Base-by-base conservation (phyloP, 2,888 invertebrate species). In the Polymixis flavicincta region DNA sequence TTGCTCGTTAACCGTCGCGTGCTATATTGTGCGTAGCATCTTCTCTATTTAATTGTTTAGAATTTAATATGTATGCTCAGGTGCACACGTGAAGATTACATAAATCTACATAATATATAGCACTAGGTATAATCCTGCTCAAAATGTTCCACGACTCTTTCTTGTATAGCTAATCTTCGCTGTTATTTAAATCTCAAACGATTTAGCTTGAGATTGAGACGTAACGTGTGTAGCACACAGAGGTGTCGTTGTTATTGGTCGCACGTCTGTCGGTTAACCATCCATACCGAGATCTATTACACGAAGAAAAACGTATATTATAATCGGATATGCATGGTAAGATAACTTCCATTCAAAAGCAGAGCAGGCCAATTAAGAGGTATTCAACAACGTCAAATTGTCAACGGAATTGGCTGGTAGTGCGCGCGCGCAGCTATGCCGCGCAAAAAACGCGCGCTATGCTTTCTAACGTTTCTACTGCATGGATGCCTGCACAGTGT, bases 381-480 rank as follows among this genome's bases (percentile, higher is more conserved):
- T 72, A 85, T 86, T 78, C 78, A 78, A 48, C 59, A 76, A 76
- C 86, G 83, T 87, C 80, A 80, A 88, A 88, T 88, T 88, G 85
- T 85, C 85, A 88, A 84, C 82, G 83, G 84, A 86, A 85, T 82
- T 81, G 63, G 83, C 67, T 77, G 82, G 64, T 85, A 80, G 85
- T 76, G 85, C 82, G 83, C 66, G 78, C 81, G 87, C 89, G 88
- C 91, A 92, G 89, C 82, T 89, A 94, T 93, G 89, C 76, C 84
- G 86, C 82, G 85, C 90, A 94, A 94, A 94, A 95, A 95, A 90
- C 75, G 70, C 68, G 86, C 78, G 84, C 88, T 78, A 78, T 88
- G 92, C 95, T 95, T 95, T 95, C 95, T 93, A 94, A 78, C 91
- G 93, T 95, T 95, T 95, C 94, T 94, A 90, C 90, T 89, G 86